phyloP scores from a whole-genome alignment of 2,888 invertebrate genomes.

The Conomelus anceps region DNA sequence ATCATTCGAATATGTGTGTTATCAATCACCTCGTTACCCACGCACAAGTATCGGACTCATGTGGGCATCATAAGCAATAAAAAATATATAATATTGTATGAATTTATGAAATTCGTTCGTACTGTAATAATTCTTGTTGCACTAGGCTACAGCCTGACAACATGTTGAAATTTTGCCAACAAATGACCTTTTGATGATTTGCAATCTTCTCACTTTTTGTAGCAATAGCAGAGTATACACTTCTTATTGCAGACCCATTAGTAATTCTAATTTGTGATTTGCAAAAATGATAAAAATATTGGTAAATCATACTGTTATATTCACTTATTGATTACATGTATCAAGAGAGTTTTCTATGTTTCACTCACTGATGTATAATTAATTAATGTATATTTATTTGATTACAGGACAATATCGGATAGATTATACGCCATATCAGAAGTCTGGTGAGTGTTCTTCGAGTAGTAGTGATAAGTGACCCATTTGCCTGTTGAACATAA shows the following conservation, averaged over 20 bases:
- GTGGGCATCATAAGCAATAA: no score
- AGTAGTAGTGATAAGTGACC: conserved; percentile 44
- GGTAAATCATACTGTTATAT: no score
- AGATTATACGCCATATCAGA: conserved; percentile 44
- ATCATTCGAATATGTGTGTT: background rate
- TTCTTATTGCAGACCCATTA: no score
- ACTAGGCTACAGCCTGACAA: background rate
- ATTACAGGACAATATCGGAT: conserved; percentile 45
- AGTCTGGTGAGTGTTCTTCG: conserved; percentile 43
- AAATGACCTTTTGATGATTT: no score
- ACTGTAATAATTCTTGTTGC: background rate
- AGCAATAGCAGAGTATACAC: no score
- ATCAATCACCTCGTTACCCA: no score
- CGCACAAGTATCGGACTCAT: no score
- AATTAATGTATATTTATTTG: conserved; percentile 22
- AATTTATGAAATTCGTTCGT: background rate
- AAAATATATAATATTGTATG: background rate
- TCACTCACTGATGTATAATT: background rate
- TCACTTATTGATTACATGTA: no score
- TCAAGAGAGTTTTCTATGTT: no score
- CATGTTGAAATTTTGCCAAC: no score
- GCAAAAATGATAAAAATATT: no score
- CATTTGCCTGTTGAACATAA: conserved; percentile 29
- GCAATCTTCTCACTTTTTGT: no score
- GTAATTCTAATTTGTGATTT: background rate